phyloP scores from a whole-genome alignment of 1,140 invertebrate species.

The Drosophila littoralis region DNA sequence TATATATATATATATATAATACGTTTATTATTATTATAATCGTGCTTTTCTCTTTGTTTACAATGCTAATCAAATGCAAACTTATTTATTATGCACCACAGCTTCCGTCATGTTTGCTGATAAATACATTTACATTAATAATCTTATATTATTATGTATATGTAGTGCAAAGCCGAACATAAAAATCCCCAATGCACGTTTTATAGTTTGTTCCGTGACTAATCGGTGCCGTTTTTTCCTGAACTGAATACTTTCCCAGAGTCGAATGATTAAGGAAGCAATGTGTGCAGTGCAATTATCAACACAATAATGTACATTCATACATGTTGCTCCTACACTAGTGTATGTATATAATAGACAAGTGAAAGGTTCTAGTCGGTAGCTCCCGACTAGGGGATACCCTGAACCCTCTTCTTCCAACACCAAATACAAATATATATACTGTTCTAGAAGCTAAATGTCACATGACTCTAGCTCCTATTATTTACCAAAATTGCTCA shows the following conservation, averaged over 20 bases:
- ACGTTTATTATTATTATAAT: too few relatives aligned
- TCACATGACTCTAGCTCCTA: too few relatives aligned
- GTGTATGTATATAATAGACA: constrained; percentile 17
- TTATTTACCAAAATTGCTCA: too few relatives aligned
- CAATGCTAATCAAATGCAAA: constrained; percentile 9
- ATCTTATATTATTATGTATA: constrained; percentile 8
- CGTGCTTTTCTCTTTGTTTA: neutral
- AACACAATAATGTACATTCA: neutral
- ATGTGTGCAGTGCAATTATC: too few relatives aligned
- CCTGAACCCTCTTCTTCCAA: too few relatives aligned
- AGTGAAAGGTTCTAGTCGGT: too few relatives aligned
- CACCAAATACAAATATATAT: too few relatives aligned
- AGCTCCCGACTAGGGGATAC: too few relatives aligned
- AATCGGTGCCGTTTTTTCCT: constrained; percentile 33
- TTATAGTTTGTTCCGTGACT: constrained; percentile 35
- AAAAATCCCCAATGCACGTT: constrained; percentile 16
- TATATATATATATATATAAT: constrained; percentile 13
- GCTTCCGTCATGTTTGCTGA: constrained; percentile 30
- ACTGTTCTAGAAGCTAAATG: too few relatives aligned
- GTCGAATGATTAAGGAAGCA: too few relatives aligned
- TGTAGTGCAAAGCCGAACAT: neutral
- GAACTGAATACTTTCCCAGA: too few relatives aligned
- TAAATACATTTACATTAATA: constrained; percentile 12
- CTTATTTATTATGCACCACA: constrained; percentile 16
- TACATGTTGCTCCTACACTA: neutral